phyloP scores from a whole-genome alignment of 2,888 invertebrate species.

The Agrotis ipsilon region DNA sequence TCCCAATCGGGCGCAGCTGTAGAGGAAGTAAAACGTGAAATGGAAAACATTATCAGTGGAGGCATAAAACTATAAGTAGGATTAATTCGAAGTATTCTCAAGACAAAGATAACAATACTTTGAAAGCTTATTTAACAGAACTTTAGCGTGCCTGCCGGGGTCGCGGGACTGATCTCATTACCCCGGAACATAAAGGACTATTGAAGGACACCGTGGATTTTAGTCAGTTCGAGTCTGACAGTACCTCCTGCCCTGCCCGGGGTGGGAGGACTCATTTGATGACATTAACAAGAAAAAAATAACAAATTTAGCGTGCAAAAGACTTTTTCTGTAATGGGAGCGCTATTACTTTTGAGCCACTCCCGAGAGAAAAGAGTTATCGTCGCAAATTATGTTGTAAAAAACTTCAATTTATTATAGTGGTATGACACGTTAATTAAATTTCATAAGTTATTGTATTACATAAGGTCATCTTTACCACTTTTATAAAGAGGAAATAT shows the following conservation, averaged over 20 bases:
- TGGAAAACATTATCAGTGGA: background rate
- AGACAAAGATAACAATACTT: slow-evolving; percentile 26
- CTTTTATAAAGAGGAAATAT: too few species aligned
- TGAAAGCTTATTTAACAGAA: slow-evolving; percentile 9
- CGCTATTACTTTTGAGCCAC: slow-evolving; percentile 8
- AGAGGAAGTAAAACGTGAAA: background rate
- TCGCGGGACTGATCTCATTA: too few species aligned
- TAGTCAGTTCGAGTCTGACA: too few species aligned
- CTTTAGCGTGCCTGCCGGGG: slow-evolving; percentile 8
- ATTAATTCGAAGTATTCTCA: slow-evolving; percentile 15
- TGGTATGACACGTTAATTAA: background rate
- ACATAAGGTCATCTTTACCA: too few species aligned
- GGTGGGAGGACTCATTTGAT: too few species aligned
- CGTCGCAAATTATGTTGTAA: slow-evolving; percentile 1
- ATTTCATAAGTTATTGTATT: background rate
- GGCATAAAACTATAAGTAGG: background rate
- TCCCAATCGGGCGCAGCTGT: background rate
- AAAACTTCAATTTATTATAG: slow-evolving; percentile 7
- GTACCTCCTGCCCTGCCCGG: too few species aligned
- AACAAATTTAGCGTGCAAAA: too few species aligned
- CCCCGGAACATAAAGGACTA: too few species aligned
- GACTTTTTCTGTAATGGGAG: slow-evolving; percentile 10
- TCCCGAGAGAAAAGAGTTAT: background rate
- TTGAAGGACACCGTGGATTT: too few species aligned
- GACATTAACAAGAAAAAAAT: too few species aligned